Conservation (phyloP, 1,140 invertebrate species). For the Drosophila persimilis region DNA sequence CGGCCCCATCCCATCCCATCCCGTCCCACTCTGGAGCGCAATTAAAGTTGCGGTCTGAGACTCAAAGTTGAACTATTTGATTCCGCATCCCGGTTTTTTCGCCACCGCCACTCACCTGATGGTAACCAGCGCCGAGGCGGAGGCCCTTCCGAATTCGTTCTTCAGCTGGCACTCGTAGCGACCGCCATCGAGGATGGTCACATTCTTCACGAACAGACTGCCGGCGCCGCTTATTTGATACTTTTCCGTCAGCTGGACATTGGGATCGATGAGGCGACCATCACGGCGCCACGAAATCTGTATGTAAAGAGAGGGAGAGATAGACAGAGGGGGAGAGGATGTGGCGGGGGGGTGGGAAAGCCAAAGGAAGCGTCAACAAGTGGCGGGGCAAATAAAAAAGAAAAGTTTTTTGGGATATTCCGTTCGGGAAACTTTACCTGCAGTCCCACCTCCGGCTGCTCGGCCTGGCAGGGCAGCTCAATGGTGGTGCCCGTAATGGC, state of each 20-base stretch:
- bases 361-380: slow-evolving; percentile 53
- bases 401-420: slow-evolving; percentile 2
- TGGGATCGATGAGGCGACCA: slow-evolving; percentile 85
- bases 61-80: slow-evolving; percentile 50
- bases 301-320: background rate
- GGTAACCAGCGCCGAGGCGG: slow-evolving; percentile 88
- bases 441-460: slow-evolving; percentile 91
- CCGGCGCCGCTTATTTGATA: slow-evolving; percentile 87
- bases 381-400: slow-evolving; percentile 44
- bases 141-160: slow-evolving; percentile 90
- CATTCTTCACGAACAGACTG: slow-evolving; percentile 91
- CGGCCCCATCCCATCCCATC: background rate
- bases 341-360: background rate
- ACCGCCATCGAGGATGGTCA: slow-evolving; percentile 90
- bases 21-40: slow-evolving; percentile 22
- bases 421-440: slow-evolving; percentile 82
- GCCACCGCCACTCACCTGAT: slow-evolving; percentile 83
- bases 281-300: slow-evolving; percentile 91
- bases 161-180: slow-evolving; percentile 94
- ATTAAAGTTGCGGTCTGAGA: slow-evolving; percentile 49
- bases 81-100: slow-evolving; percentile 21
- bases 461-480: slow-evolving; percentile 91
- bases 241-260: slow-evolving; percentile 74
- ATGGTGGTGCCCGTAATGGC: slow-evolving; percentile 88
- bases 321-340: background rate